Evolutionary conservation across 2,113 vertebrate genomes (phyloP), one percentile per base, ranked within the genome.

Genomic region (Motacilla tschutschensis): DNA sequence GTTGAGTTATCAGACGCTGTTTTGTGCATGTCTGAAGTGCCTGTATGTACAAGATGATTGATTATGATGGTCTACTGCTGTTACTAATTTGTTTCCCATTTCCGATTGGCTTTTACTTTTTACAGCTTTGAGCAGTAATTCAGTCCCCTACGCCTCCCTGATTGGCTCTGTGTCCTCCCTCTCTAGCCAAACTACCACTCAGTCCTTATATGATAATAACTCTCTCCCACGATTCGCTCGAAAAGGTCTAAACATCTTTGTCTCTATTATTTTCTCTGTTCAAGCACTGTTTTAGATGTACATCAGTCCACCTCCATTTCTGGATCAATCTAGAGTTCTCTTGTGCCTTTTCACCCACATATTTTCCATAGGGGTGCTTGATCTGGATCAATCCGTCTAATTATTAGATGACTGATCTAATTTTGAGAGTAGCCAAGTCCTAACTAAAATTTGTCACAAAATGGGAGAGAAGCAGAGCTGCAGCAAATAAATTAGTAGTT

Each of bases 221-320:
- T 98, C 97, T 96, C 97, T 98, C 96, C 97, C 97, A 98, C 95
- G 85, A 96, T 97, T 97, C 96, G 96, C 96, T 97, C 97, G 93
- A 97, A 97, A 98, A 98, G 97, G 96, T 97, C 97, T 97, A 97
- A 98, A 97, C 96, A 96, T 98, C 97, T 98, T 97, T 97, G 94
- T 97, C 97, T 95, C 88, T 97, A 94, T 97, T 97, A 96, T 96
- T 97, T 97, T 97, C 90, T 96, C 91, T 97, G 97, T 97, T 97
- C 91, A 97, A 98, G 94, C 96, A 96, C 95, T 95, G 94, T 96
- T 96, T 94, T 96, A 95, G 82, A 94, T 97, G 97, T 96, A 91
- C 97, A 97, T 98, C 95, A 95, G 95, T 96, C 95, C 97, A 96
- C 95, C 93, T 94, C 91, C 96, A 97, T 97, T 93, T 92, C 90